Evolutionary conservation across 2,888 invertebrate genomes (phyloP), one percentile per base, ranked within the genome.

Genomic region (Automeris io): DNA sequence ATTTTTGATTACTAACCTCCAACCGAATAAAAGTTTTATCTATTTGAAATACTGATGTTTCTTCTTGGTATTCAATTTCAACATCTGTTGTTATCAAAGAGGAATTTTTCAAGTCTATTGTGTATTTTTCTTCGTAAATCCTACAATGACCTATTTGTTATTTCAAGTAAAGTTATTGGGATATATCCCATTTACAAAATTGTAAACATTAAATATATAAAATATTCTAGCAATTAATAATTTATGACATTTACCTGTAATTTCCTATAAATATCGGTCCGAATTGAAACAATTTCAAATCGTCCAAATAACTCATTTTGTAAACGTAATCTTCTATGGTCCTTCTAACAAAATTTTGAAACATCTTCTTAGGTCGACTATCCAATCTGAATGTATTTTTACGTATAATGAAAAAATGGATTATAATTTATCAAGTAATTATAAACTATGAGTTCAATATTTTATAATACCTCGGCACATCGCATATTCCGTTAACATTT

Each of bases 91-190:
- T 66, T 37, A 90, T 74, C 1, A 79, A 61, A 0, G 90, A 90
- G 23, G 80, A 68, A 61, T 91, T 91, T 47, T 72, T 79, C 22
- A 91, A 68, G 42, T 83, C 74, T 2, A 91, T 83, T 6, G 69
- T 67, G 26, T 83, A 77, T 33, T 73, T 66, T 48, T 85, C 82
- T 58, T 83, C 75, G 46, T 88, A 87, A 37, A 77, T 61, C 54
- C 88, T 89, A 46, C 36, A 64, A 61, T 7, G 6, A 48, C 42
- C 1, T 18, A 5, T 7, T n/a, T 9, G 18, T 22, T 1, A 19
- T 12, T 12, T 23, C 8, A 22, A 19, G 12, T 24, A 8, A 8
- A 34, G 6, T 9, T 6, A 21, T 2, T 13, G 18, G 11, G 24
- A 40, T n/a, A n/a, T n/a, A n/a, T n/a, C n/a, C n/a, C n/a, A n/a